These are phyloP conservation scores for Endomychus coccineus DNA, from an alignment of 2,888 invertebrate species.

Conservation along the genomic window DNA sequence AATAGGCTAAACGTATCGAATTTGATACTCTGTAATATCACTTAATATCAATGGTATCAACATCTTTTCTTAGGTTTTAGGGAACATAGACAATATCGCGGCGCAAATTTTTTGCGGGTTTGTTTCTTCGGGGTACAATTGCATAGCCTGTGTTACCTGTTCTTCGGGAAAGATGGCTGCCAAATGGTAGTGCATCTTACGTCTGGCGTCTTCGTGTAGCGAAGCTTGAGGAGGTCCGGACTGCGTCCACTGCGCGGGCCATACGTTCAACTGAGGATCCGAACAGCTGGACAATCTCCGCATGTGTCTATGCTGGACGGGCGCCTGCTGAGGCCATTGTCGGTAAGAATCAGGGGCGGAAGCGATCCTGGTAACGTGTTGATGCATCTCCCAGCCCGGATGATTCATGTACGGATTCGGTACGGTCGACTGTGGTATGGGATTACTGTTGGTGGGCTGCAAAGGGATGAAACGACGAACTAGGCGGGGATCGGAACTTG, in stretches of 20 bases:
- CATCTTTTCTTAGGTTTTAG: too few relatives aligned
- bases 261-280: constrained; percentile 57
- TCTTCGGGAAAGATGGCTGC: constrained; percentile 87
- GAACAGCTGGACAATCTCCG: constrained; percentile 49
- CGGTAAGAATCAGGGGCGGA: constrained; percentile 63
- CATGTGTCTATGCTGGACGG: constrained; percentile 37
- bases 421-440: constrained; percentile 4
- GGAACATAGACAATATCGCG: constrained; percentile 70
- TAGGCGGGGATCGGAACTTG: constrained; percentile 67
- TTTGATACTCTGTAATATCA: too few relatives aligned
- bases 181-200: constrained; percentile 77
- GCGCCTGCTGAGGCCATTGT: constrained; percentile 41
- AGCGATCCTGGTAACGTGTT: constrained; percentile 63
- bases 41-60: too few relatives aligned
- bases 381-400: constrained; percentile 42
- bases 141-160: constrained; percentile 84
- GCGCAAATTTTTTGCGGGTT: constrained; percentile 87
- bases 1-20: too few relatives aligned
- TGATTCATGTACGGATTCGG: constrained; percentile 9
- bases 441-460: constrained; percentile 13
- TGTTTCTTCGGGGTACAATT: constrained; percentile 79
- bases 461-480: constrained; percentile 34
- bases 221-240: constrained; percentile 39
- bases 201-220: constrained; percentile 57
- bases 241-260: constrained; percentile 43